Evolutionary conservation across 2,888 invertebrate species (phyloP), one percentile per base, ranked within the genome.

Genomic region (Cheilosia vulpina): DNA sequence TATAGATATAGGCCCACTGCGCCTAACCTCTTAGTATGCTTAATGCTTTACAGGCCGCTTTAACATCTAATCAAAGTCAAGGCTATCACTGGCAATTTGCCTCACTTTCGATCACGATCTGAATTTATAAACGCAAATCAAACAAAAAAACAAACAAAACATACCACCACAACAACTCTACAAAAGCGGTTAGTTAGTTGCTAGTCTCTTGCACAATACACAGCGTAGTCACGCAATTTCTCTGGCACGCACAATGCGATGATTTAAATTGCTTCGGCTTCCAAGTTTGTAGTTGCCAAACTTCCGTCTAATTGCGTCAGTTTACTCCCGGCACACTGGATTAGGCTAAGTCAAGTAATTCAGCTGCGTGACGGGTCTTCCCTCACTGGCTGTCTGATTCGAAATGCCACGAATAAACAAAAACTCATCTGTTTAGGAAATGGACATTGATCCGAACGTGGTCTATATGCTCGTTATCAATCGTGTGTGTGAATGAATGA

Each of bases 21-120:
- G 52, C 27, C 15, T 41, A 52, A 62, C 17, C 62, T 53, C 52
- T 62, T 52, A 50, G n/a, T 52, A 52, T 45, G 52, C 21, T 17
- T 27, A 27, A 27, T 27, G 27, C 7, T 27, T 43, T 47, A 43
- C 76, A 68, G 47, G 38, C 24, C 15, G 11, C 15, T 17, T 17
- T 66, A 43, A 6, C 6, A 52, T 24, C 24, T 68, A 72, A 77
- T 72, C 77, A 77, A 82, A 77, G 66, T 77, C 82, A 82, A 77
- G 82, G 76, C 71, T 76, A 66, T 75, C 31, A 21, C 71, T 77
- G 77, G 60, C 66, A 72, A 72, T 65, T 41, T 66, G 82, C 72
- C 55, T 72, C 65, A 82, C 47, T 76, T 75, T 69, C 52, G 63
- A 76, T 65, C 69, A 45, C 58, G 65, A 60, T 66, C 21, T 72